Conservation (phyloP, 2,113 vertebrate species). For the Romanogobio albipinnatus region DNA sequence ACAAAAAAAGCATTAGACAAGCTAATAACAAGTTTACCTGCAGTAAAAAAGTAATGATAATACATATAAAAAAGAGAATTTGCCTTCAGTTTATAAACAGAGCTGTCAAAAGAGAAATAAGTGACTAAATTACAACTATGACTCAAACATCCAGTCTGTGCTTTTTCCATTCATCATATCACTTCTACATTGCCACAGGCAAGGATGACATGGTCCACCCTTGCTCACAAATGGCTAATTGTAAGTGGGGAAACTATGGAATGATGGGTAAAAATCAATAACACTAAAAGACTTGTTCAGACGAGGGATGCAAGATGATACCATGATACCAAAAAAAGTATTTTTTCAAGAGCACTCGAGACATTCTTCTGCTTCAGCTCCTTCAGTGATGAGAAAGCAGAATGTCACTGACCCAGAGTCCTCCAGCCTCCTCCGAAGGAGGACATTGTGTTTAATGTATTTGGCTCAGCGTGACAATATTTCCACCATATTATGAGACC, state of each 20-base stretch:
- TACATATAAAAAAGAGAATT: conserved; percentile 1
- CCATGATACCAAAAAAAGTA: conserved; percentile 18
- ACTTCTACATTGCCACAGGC: conserved; percentile 69
- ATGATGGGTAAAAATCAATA: conserved; percentile 61
- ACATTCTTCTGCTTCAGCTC: conserved; percentile 32
- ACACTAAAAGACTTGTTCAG: conserved; percentile 54
- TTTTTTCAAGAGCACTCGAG: conserved; percentile 15
- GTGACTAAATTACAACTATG: conserved; percentile 51
- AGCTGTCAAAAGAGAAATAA: conserved; percentile 5
- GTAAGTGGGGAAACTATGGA: conserved; percentile 25
- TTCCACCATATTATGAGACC: conserved; percentile 16
- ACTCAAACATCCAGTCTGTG: conserved; percentile 64
- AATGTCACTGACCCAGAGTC: conserved; percentile 30
- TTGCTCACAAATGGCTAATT: conserved; percentile 45
- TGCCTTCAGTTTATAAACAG: conserved; percentile 31
- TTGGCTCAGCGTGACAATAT: conserved; percentile 5
- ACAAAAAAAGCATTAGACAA: neutral
- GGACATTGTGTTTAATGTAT: neutral
- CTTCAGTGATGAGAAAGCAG: conserved; percentile 25
- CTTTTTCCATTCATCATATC: conserved; percentile 58
- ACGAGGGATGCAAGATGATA: conserved; percentile 36
- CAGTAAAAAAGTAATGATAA: neutral
- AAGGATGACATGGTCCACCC: conserved; percentile 61
- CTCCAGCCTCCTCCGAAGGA: conserved; percentile 8
- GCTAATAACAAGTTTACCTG: neutral